A percentile compares a stretch with the other conserved stretches of the same genome.
These are phyloP conservation scores for Hippopotamyrus pictus DNA, from an alignment of 2,797 vertebrate species.

Conservation along the genomic window DNA sequence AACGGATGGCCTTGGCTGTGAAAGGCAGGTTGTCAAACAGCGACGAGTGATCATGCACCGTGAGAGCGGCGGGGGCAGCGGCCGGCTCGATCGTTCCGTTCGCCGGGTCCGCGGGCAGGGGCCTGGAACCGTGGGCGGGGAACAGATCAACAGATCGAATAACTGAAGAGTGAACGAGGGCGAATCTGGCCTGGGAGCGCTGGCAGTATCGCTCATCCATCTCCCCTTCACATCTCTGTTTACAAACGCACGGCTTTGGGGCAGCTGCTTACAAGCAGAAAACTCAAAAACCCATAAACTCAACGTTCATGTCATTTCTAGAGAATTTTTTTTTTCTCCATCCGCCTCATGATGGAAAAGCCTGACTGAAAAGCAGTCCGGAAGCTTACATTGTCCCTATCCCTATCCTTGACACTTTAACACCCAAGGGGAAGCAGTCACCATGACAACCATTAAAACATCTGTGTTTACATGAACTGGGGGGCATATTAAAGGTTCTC, in stretches of 20 bases:
- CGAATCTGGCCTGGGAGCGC: not conserved
- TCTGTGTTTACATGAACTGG: not conserved
- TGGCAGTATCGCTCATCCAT: not conserved
- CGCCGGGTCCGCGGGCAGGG: not conserved
- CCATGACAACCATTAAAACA: not conserved
- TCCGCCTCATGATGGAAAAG: not conserved
- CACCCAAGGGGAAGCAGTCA: not conserved
- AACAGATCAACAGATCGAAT: not conserved
- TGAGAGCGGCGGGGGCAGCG: not conserved
- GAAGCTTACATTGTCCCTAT: not conserved
- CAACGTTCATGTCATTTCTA: not conserved
- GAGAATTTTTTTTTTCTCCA: not conserved
- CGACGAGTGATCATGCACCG: not conserved
- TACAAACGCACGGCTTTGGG: not conserved
- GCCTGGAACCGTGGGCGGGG: not conserved
- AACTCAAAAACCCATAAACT: not conserved
- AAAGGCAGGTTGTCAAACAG: constrained; percentile 38
- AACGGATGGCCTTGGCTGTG: constrained; percentile 26
- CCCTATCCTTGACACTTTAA: not conserved
- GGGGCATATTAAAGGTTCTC: not conserved
- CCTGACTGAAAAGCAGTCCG: not conserved
- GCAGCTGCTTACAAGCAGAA: not conserved
- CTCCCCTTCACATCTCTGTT: not conserved
- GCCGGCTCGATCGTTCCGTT: not conserved
- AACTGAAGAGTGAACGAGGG: not conserved